Conservation (phyloP, 1,140 invertebrate species). For the Zaprionus ghesquierei region DNA sequence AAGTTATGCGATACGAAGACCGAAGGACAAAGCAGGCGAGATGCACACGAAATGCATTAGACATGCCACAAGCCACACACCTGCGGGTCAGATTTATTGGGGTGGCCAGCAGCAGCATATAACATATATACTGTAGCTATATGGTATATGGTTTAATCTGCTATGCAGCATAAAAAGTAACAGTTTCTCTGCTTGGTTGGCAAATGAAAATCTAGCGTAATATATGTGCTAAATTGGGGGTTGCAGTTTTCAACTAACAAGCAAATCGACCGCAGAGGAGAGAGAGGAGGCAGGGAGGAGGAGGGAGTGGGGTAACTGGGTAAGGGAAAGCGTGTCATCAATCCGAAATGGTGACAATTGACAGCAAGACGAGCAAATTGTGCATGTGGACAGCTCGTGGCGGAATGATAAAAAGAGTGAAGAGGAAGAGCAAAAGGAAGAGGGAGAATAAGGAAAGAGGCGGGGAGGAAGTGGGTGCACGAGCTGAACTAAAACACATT, state of each 20-base stretch:
- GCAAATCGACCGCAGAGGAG: not conserved
- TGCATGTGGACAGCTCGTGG: constrained; percentile 40
- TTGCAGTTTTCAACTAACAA: constrained; percentile 8
- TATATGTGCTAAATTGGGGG: constrained; percentile 20
- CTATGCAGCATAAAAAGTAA: constrained; percentile 16
- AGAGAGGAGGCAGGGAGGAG: not conserved
- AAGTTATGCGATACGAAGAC: constrained; percentile 23
- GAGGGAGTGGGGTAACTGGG: not conserved
- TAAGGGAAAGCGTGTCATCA: constrained; percentile 44
- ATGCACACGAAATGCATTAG: not conserved
- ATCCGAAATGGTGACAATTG: constrained; percentile 74
- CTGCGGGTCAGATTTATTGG: not conserved
- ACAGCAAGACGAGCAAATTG: constrained; percentile 46
- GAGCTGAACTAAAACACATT: constrained; percentile 21
- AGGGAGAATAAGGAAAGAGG: not conserved
- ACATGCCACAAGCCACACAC: constrained; percentile 1
- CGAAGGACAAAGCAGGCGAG: not conserved
- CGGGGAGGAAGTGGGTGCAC: not conserved
- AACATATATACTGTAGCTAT: not conserved
- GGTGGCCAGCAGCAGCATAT: not conserved
- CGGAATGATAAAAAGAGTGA: constrained; percentile 30
- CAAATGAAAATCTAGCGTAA: constrained; percentile 37
- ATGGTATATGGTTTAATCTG: not conserved
- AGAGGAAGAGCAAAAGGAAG: constrained; percentile 6
- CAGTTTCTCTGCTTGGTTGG: not conserved